Evolutionary conservation across 2,797 vertebrate genomes (phyloP), one percentile per base, ranked within the genome.

Genomic region (Halcyon chelicuti): DNA sequence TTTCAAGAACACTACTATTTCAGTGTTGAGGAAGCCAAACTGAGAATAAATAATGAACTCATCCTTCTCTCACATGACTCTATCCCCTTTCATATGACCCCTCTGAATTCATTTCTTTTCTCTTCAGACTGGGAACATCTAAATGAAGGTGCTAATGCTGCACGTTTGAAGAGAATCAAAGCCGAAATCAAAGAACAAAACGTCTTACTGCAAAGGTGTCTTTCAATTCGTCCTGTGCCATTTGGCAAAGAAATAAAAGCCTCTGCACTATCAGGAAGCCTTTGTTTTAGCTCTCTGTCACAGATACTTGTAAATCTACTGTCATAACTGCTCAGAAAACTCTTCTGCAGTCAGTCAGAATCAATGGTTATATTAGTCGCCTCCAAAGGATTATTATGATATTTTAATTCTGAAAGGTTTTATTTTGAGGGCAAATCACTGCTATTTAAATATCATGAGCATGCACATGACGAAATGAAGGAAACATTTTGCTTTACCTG

Each of bases 121-220:
- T 88, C 33, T 42, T 94, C 75, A 28, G 55, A 57, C 60, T 23
- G 70, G 77, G 78, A 88, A 93, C 70, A 63, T 77, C 81, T 95
- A 94, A 95, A 92, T 67, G 23, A 92, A 96, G 82, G 90, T 81
- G 79, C 28, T 93, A 93, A 88, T 80, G 47, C 51, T 82, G 84
- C 74, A 83, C 26, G 47, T 94, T 95, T 96, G 95, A 96, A 92
- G 91, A 86, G 52, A 94, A 94, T 96, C 76, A 96, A 91, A 97
- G 94, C 55, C 71, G 40, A 96, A 96, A 95, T 89, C 86, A 93
- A 93, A 94, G 87, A 88, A 47, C n/a, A 92, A 95, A 93, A 70
- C 65, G 15, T 68, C 85, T 77, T 65, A 25, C 91, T 66, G 31
- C 29, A 78, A 93, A 96, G 77, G 66, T 54, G 58, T 51, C 70